Evolutionary conservation across 2,888 invertebrate genomes (phyloP).

Genomic region (Chymomyza amoena): DNA sequence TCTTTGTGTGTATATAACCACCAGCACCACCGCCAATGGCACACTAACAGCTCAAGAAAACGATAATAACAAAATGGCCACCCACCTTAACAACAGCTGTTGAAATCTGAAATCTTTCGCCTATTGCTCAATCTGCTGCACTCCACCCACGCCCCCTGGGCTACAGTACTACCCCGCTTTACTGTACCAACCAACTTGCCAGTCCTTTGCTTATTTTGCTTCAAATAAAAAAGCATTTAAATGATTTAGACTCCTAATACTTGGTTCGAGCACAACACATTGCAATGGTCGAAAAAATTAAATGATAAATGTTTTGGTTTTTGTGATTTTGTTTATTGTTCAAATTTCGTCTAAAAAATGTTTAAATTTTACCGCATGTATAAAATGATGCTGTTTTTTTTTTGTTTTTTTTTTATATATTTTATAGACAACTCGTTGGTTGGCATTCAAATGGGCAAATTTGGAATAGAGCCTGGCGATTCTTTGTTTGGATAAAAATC

Average conservation of each 20-base stretch:
- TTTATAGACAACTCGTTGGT: not conserved
- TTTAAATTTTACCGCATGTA: constrained; percentile 66
- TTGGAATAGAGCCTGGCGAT: constrained; percentile 38
- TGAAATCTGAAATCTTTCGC: constrained; percentile 67
- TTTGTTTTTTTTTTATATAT: not conserved
- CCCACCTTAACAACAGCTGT: constrained; percentile 65
- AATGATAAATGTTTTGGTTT: constrained; percentile 75
- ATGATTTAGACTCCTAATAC: constrained; percentile 50
- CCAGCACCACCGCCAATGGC: constrained; percentile 19
- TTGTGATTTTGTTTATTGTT: constrained; percentile 75
- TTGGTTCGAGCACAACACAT: constrained; percentile 1
- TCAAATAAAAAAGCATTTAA: constrained; percentile 73
- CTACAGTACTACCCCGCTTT: not conserved
- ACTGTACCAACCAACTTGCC: constrained; percentile 21
- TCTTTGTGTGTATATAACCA: constrained; percentile 17
- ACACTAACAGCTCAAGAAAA: constrained; percentile 8
- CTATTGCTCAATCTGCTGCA: constrained; percentile 53
- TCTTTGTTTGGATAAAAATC: constrained; percentile 64
- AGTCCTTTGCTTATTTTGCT: constrained; percentile 72
- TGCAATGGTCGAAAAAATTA: constrained; percentile 37
- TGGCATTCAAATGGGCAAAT: constrained; percentile 55
- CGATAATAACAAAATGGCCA: constrained; percentile 59
- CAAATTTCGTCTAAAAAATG: constrained; percentile 65
- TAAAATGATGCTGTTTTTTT: constrained; percentile 49
- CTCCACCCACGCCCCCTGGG: not conserved